Evolutionary conservation across 2,113 vertebrate species (phyloP).

Genomic region (Mohoua ochrocephala): DNA sequence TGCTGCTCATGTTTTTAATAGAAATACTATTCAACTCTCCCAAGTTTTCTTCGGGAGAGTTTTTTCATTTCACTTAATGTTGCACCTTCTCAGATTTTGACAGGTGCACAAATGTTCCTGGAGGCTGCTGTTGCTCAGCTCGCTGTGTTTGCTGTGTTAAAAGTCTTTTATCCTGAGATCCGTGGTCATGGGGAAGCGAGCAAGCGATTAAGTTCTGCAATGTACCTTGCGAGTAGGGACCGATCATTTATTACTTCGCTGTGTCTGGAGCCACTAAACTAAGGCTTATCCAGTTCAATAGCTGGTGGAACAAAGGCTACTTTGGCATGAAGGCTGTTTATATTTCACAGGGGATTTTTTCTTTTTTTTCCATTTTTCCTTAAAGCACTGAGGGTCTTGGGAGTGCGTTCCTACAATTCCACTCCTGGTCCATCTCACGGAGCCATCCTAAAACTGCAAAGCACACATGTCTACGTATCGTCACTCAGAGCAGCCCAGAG

Average conservation of each 20-base stretch:
- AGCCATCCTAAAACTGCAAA: conserved; percentile 1
- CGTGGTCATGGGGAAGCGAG: background rate
- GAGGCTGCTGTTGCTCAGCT: background rate
- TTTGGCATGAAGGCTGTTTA: conserved; percentile 70
- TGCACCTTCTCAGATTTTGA: background rate
- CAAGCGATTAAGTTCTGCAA: conserved; percentile 40
- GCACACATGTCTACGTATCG: background rate
- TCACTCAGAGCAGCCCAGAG: background rate
- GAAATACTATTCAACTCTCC: conserved; percentile 13
- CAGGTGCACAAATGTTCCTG: background rate
- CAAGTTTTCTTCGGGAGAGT: background rate
- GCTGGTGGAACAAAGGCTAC: conserved; percentile 66
- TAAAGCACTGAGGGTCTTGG: conserved; percentile 22
- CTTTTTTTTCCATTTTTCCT: conserved; percentile 13
- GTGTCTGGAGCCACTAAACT: conserved; percentile 51
- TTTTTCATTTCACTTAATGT: background rate
- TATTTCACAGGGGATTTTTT: conserved; percentile 7
- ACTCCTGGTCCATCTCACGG: background rate
- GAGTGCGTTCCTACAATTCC: background rate
- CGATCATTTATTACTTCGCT: conserved; percentile 50
- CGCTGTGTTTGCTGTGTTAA: background rate
- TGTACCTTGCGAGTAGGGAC: conserved; percentile 45
- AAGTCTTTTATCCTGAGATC: conserved; percentile 46
- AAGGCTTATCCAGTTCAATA: conserved; percentile 58
- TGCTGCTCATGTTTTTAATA: conserved; percentile 22